These are phyloP conservation scores for Agrenia bidenticulata DNA, from an alignment of 2,888 invertebrate genomes.

Conservation along the genomic window DNA sequence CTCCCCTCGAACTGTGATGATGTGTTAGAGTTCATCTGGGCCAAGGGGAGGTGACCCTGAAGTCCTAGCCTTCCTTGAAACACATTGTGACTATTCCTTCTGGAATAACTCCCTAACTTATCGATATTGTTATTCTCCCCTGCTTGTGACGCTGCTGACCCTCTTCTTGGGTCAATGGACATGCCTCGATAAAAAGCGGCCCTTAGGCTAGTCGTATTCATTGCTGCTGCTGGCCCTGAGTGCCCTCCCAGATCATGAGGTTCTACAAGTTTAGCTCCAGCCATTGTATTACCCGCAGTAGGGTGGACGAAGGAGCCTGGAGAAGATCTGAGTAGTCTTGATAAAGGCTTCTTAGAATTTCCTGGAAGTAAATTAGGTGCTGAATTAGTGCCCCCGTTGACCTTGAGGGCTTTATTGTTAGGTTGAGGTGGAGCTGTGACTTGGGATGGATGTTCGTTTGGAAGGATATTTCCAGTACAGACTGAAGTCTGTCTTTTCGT, in stretches of 20 bases:
- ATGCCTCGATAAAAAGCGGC: conserved; percentile 21
- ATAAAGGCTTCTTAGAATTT: conserved; percentile 44
- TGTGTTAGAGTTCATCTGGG: conserved; percentile 21
- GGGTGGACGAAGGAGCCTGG: conserved; percentile 28
- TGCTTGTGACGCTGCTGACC: conserved; percentile 25
- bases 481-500: conserved; percentile 23
- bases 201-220: neutral
- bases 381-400: conserved; percentile 2
- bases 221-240: neutral
- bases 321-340: conserved; percentile 39
- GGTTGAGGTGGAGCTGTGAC: neutral
- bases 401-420: neutral
- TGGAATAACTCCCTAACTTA: conserved; percentile 35
- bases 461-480: conserved; percentile 28
- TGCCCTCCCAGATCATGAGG: conserved; percentile 6
- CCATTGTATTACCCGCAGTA: conserved; percentile 16
- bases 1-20: conserved; percentile 62
- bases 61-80: conserved; percentile 22
- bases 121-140: conserved; percentile 17
- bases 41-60: conserved; percentile 24
- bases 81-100: conserved; percentile 44
- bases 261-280: conserved; percentile 34
- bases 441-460: conserved; percentile 23
- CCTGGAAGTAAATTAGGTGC: conserved; percentile 18
- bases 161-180: conserved; percentile 27